Evolutionary conservation across 1,140 invertebrate genomes (phyloP), one percentile per base, ranked within the genome.

Genomic region (Rhyacophila brunnea): DNA sequence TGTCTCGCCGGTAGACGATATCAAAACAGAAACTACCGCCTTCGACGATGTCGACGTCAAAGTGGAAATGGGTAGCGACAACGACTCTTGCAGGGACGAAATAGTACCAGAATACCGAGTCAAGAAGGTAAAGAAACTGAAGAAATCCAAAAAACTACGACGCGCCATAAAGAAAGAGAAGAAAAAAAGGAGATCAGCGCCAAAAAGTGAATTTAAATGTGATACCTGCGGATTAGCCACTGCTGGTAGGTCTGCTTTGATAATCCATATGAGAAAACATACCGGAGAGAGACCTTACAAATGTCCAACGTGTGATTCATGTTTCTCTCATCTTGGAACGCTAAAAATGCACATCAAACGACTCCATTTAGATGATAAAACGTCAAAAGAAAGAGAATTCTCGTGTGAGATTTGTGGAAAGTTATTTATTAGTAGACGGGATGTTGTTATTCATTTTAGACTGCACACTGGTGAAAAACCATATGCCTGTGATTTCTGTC

Each of bases 211-310:
- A 5, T 28, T 40, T 40, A 40, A 40, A 40, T 62, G 59, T 54
- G 5, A 10, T 2, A 23, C 20, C 4, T 62, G 59, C 38, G 59
- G 59, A 15, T 18, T 51, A 11, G n/a, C 34, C 4, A 4, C 36
- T 4, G 13, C 13, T 4, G 43, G 47, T 13, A 20, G 13, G 11
- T 56, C 59, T 1, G 46, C 52, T 7, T 13, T 91, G 15, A 83
- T 87, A 4, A 88, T 90, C 44, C 77, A 80, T 52, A 67, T 77
- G 62, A 67, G 76, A 38, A 78, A 73, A 13, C 80, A 82, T 65
- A 80, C 74, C 43, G 77, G 75, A 1, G 80, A 82, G 49, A 80
- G 78, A 61, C 79, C 80, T 2, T 81, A 75, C 65, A 67, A 78
- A 11, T 83, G 82, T 68, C 70, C 73, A 4, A 71, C 72, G 66